Evolutionary conservation across 53 echinoderm and acorn worm genomes (phyloP).

Genomic region (Crossaster papposus): DNA sequence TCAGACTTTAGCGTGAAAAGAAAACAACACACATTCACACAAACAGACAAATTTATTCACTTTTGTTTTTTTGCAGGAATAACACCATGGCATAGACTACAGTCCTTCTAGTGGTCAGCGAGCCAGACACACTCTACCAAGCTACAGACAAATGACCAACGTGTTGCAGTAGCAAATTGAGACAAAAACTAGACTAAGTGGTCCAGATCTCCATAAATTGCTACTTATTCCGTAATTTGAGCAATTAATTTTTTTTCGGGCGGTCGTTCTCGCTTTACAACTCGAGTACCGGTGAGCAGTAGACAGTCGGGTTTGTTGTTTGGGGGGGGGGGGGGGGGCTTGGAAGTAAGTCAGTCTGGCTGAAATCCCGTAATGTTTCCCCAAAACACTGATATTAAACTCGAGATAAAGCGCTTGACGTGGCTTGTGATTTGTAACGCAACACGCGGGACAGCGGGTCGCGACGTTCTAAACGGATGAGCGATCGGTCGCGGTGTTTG

Average conservation of each 20-base stretch:
- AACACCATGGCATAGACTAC: too few species aligned
- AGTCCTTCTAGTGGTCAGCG: background rate
- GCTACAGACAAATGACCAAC: background rate
- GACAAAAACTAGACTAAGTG: background rate
- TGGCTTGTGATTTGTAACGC: slow-evolving; percentile 40
- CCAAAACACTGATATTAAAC: slow-evolving; percentile 13
- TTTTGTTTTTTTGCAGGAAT: too few species aligned
- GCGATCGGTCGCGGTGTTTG: slow-evolving; percentile 13
- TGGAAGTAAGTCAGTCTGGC: background rate
- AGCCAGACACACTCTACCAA: background rate
- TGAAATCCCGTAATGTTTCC: background rate
- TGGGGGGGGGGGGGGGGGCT: background rate
- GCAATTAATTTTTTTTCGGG: slow-evolving; percentile 48
- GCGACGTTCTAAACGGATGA: slow-evolving; percentile 35
- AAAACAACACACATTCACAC: too few species aligned
- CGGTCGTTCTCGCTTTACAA: slow-evolving; percentile 29
- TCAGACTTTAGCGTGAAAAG: too few species aligned
- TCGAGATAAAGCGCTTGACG: slow-evolving; percentile 11
- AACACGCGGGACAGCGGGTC: slow-evolving; percentile 27
- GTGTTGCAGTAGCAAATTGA: background rate
- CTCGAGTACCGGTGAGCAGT: slow-evolving; percentile 49
- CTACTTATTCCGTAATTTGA: slow-evolving; percentile 25
- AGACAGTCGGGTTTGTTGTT: slow-evolving; percentile 20
- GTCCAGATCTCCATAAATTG: slow-evolving; percentile 2
- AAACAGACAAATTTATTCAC: too few species aligned